Evolutionary conservation across 2,797 vertebrate genomes (phyloP).

Genomic region (Labeo calbasu): DNA sequence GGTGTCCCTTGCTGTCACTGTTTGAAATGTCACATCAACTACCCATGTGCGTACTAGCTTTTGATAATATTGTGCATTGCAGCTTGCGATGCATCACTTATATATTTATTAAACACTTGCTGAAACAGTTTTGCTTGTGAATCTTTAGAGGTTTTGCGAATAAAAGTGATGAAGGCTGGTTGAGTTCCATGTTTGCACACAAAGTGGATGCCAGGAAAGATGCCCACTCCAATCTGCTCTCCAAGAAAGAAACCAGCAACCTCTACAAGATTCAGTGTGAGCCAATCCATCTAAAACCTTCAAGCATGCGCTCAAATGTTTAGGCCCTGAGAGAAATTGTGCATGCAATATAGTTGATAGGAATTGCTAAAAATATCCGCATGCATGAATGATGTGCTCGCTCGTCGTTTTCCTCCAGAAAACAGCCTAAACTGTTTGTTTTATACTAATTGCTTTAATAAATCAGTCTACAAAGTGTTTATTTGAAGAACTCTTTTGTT

Average conservation of each 20-base stretch:
- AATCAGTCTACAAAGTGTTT: slow-evolving; percentile 28
- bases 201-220: slow-evolving; percentile 94
- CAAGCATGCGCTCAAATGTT: slow-evolving; percentile 13
- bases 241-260: slow-evolving; percentile 94
- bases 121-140: slow-evolving; percentile 45
- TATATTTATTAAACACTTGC: slow-evolving; percentile 32
- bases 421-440: slow-evolving; percentile 13
- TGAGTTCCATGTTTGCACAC: slow-evolving; percentile 91
- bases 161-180: slow-evolving; percentile 86
- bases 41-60: not conserved
- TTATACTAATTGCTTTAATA: slow-evolving; percentile 41
- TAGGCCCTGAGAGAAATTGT: slow-evolving; percentile 22
- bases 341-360: slow-evolving; percentile 34
- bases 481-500: slow-evolving; percentile 1
- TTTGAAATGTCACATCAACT: not conserved
- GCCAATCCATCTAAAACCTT: slow-evolving; percentile 59
- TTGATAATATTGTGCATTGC: not conserved
- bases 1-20: not conserved
- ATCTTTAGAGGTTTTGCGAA: slow-evolving; percentile 70
- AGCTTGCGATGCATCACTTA: slow-evolving; percentile 14
- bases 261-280: slow-evolving; percentile 97
- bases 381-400: slow-evolving; percentile 12
- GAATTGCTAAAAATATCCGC: slow-evolving; percentile 35
- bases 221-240: slow-evolving; percentile 94
- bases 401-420: slow-evolving; percentile 1